Evolutionary conservation across 2,888 invertebrate species (phyloP), one percentile per base, ranked within the genome.

Genomic region (Nomada goodeniana): DNA sequence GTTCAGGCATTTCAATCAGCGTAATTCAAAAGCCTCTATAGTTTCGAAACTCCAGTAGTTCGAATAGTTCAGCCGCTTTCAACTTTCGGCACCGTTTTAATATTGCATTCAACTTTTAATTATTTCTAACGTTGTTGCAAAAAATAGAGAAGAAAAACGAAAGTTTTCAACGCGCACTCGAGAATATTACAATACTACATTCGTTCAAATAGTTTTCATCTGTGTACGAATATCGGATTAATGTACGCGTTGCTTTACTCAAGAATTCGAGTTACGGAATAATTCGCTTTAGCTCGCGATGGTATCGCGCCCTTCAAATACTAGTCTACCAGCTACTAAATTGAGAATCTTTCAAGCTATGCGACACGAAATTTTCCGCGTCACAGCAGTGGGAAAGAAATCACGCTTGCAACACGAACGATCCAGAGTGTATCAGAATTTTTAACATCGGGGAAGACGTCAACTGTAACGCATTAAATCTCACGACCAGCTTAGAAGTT

Each of bases 1-100:
- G 60, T 71, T 71, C 52, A 52, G 50, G 18, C 60, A 50, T 60
- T 70, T 70, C 70, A 70, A 70, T 70, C 59, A 59, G 29, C 29
- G 59, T 60, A 29, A 70, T 60, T 70, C 70, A 50, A 60, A 70
- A 60, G 70, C 59, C 70, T 15, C 59, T 50, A 59, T 50, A 60
- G 70, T 60, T 70, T 60, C 15, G 20, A 15, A 60, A 70, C 59
- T 70, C 47, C 36, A 20, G 50, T 50, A 57, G 47, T 60, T 70
- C 59, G n/a, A 47, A 60, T 70, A 70, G 13, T 47, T 47, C 15
- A 3, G 7, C 1, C 9, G 7, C 11, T 26, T 47, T 26, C 26
- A 23, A 26, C 4, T 47, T 29, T 18, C 2, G 18, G 2, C 26
- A 15, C 3, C 3, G 57, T 47, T 44, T 59, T 44, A 47, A 18